phyloP scores from a whole-genome alignment of 2,113 vertebrate genomes.

The Myotis yumanensis region DNA sequence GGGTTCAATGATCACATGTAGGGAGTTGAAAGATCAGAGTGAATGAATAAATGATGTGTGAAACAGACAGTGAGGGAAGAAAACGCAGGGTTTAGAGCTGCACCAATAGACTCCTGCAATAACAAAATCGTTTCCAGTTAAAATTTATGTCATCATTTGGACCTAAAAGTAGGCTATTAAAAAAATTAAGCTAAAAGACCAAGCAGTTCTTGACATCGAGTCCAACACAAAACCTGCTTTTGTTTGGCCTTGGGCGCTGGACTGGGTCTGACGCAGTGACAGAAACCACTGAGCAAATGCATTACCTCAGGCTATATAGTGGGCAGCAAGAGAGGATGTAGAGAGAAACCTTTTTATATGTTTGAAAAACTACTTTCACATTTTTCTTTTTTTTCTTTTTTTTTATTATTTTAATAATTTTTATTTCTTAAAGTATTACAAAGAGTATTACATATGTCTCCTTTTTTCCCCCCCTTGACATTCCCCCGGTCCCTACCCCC shows the following conservation, averaged over 20 bases:
- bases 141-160: not conserved
- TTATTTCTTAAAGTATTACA: too few species aligned
- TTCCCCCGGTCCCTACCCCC: too few species aligned
- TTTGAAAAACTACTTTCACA: not conserved
- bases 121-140: not conserved
- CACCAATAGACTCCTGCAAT: not conserved
- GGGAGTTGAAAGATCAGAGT: not conserved
- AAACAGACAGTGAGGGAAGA: not conserved
- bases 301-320: not conserved
- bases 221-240: not conserved
- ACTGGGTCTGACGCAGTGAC: fast-evolving
- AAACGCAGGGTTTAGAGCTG: not conserved
- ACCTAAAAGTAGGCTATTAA: not conserved
- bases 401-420: too few species aligned
- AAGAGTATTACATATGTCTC: too few species aligned
- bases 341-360: not conserved
- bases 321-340: not conserved
- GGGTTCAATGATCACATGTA: not conserved
- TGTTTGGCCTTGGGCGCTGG: not conserved
- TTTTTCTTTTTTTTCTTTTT: not conserved
- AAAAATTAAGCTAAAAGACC: not conserved
- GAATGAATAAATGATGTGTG: not conserved
- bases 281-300: too few species aligned
- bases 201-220: not conserved
- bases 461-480: too few species aligned